These are phyloP conservation scores for Balanococcus diminutus DNA, from an alignment of 2,888 invertebrate species.

Conservation along the genomic window DNA sequence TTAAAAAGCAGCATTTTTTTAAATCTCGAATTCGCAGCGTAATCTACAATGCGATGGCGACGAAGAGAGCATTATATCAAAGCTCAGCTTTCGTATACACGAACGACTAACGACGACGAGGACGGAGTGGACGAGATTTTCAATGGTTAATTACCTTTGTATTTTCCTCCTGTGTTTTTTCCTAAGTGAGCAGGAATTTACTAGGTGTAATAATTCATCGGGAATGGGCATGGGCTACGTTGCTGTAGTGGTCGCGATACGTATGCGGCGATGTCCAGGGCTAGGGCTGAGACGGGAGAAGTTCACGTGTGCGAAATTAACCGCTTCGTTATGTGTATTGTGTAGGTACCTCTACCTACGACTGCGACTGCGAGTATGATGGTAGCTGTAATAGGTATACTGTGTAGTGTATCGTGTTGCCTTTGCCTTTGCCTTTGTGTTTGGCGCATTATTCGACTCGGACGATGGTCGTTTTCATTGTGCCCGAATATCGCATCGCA, in stretches of 20 bases:
- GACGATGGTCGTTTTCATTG: neutral
- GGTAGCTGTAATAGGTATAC: too few species aligned
- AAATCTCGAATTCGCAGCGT: too few species aligned
- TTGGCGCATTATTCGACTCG: neutral
- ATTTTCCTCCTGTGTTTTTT: neutral
- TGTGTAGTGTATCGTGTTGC: neutral
- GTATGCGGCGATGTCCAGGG: neutral
- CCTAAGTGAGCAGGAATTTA: neutral
- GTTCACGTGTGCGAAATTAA: neutral
- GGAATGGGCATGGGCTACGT: neutral
- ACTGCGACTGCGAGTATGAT: too few species aligned
- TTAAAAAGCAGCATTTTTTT: too few species aligned
- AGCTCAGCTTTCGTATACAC: neutral
- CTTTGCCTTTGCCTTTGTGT: neutral
- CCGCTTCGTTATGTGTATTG: neutral
- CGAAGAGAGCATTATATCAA: neutral
- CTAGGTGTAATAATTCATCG: neutral
- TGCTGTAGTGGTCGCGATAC: neutral
- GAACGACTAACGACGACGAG: neutral
- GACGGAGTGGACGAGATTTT: neutral
- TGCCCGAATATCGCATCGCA: neutral
- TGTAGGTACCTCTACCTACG: too few species aligned
- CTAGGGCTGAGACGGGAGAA: neutral
- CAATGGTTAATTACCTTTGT: neutral
- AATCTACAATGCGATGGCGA: too few species aligned